Evolutionary conservation across 2,888 invertebrate genomes (phyloP), one percentile per base, ranked within the genome.

Genomic region (Spilosoma lubricipeda): DNA sequence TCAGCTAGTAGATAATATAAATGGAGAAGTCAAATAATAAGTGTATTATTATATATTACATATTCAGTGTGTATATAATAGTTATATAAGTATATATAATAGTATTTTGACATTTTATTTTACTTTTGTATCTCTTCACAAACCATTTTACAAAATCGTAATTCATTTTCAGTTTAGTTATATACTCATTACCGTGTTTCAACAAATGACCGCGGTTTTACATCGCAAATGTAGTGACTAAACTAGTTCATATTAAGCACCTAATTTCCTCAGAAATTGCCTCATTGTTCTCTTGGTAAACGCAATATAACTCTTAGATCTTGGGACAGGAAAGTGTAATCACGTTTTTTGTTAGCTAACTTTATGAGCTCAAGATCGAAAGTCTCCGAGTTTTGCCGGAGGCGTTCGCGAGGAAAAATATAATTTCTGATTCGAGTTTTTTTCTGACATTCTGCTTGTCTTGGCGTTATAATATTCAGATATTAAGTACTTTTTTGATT

Each of bases 231-330:
- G 59, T 33, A 45, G 71, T 64, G 42, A 71, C 64, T 45, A 64
- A 48, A n/a, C 45, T 65, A 64, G 65, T 65, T 52, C 33, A 56
- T 59, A 42, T 45, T 72, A 67, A 72, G n/a, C n/a, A 39, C 52
- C 52, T n/a, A 48, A 66, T 71, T 72, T 72, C 42, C 67, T 63
- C 67, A 68, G 42, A 68, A 72, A 72, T 45, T 72, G 33, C 42
- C 36, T 67, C 42, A 67, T 67, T 67, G 65, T 66, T 66, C 65
- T 66, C 65, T 48, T 52, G 27, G 36, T 65, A 52, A n/a, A 67
- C 30, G 65, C 48, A 65, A 66, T 39, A 36, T 71, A 52, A 39
- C 59, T 72, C 36, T 39, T 18, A 72, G 39, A 66, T 65, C 64
- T 71, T 71, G 36, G 5, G 18, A 72, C 27, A 59, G 23, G 48